Conservation (phyloP, 1,140 invertebrate species). For the Pteromalus puparum region DNA sequence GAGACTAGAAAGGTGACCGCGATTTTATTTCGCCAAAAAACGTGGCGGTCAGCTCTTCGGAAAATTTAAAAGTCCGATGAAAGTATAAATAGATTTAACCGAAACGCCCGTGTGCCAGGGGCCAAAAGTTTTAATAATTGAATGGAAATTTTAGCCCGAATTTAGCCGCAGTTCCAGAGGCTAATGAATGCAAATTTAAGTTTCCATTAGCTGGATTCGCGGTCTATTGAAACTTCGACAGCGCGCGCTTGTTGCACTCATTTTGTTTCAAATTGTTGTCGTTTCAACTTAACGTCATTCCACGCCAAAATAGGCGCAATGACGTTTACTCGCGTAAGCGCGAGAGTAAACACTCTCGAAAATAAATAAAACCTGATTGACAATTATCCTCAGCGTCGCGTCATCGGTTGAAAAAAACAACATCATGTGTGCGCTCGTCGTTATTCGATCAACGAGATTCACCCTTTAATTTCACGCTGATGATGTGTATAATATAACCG, state of each 20-base stretch:
- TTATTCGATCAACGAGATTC: too few species aligned
- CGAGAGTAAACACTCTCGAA: background rate
- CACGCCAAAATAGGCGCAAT: background rate
- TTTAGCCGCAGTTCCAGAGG: background rate
- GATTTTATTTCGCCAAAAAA: too few species aligned
- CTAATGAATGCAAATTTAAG: conserved; percentile 1
- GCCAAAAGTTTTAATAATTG: background rate
- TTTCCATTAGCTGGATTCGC: background rate
- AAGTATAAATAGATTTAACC: background rate
- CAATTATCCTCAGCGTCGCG: background rate
- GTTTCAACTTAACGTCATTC: background rate
- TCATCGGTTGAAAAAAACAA: too few species aligned
- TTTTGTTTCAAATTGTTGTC: background rate
- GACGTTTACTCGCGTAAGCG: background rate
- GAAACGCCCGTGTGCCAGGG: too few species aligned
- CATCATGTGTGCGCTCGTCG: too few species aligned
- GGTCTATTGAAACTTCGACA: background rate
- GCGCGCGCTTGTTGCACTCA: too few species aligned
- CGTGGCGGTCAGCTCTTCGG: too few species aligned
- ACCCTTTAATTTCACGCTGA: too few species aligned
- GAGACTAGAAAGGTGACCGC: too few species aligned
- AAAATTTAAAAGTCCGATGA: background rate
- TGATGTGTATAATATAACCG: too few species aligned
- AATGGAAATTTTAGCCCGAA: background rate
- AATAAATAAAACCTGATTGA: background rate